These are phyloP conservation scores for Chrysodeixis includens DNA, from an alignment of 2,888 invertebrate species.

Conservation along the genomic window DNA sequence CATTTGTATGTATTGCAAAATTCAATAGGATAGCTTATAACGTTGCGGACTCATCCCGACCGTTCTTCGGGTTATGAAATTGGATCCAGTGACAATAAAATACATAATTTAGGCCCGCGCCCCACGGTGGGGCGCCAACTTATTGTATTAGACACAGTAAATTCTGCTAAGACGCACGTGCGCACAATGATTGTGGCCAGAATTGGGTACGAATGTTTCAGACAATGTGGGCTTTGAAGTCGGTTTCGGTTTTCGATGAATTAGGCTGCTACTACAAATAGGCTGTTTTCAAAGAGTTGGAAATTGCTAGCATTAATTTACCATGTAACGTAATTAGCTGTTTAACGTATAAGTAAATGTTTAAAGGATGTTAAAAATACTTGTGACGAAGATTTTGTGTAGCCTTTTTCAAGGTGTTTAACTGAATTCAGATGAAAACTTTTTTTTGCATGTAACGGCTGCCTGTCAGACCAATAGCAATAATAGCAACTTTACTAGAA, in stretches of 20 bases:
- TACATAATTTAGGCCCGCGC: slow-evolving; percentile 80
- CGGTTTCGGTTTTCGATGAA: slow-evolving; percentile 41
- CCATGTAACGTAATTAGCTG: neutral
- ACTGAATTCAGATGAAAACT: no score
- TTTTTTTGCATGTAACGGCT: no score
- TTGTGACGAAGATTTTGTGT: no score
- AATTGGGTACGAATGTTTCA: slow-evolving; percentile 69
- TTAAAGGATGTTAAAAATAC: no score
- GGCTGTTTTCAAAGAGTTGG: neutral
- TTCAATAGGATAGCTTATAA: slow-evolving; percentile 76
- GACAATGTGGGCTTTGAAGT: slow-evolving; percentile 47
- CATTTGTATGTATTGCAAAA: slow-evolving; percentile 82
- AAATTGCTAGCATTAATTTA: neutral
- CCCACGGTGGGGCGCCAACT: slow-evolving; percentile 68
- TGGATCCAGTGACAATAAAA: slow-evolving; percentile 82
- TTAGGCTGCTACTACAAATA: slow-evolving; percentile 29
- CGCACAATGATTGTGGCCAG: slow-evolving; percentile 72
- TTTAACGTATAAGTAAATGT: neutral
- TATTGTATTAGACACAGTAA: slow-evolving; percentile 84
- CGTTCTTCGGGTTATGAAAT: slow-evolving; percentile 82
- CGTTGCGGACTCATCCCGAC: slow-evolving; percentile 71
- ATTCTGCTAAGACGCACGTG: slow-evolving; percentile 81
- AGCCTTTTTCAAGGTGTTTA: no score
- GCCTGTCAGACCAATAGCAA: no score
- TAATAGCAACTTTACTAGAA: no score